Evolutionary conservation across 2,888 invertebrate species (phyloP).

Genomic region (Schizaphis graminum): DNA sequence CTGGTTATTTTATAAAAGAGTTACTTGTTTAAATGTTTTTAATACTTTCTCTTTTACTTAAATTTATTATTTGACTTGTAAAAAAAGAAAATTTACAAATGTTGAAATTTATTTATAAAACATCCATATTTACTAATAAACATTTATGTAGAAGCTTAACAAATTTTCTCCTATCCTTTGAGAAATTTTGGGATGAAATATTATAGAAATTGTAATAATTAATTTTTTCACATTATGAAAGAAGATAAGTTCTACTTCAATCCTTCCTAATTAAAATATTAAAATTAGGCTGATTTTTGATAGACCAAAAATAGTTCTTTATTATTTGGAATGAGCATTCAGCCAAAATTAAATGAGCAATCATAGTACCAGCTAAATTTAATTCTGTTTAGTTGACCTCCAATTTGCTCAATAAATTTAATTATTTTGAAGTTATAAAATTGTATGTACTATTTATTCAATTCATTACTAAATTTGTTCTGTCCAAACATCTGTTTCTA

Average conservation of each 20-base stretch:
- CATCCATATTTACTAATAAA: background rate
- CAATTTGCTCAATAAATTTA: conserved; percentile 44
- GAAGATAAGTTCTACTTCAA: background rate
- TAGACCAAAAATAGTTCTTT: conserved; percentile 52
- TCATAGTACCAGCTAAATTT: conserved; percentile 59
- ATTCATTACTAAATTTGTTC: background rate
- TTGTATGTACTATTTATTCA: background rate
- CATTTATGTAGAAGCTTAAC: background rate
- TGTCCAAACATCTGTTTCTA: background rate
- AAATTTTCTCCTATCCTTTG: background rate
- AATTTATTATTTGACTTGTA: background rate
- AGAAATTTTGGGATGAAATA: background rate
- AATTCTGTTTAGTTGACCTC: conserved; percentile 49
- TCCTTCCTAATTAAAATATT: background rate
- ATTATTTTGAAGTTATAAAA: background rate
- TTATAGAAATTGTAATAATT: background rate
- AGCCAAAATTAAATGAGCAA: conserved; percentile 56
- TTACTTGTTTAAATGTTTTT: background rate
- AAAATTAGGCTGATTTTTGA: conserved; percentile 48
- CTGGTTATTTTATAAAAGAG: background rate
- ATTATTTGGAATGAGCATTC: conserved; percentile 58
- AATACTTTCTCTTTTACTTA: background rate
- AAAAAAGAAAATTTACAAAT: no score
- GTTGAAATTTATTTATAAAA: background rate
- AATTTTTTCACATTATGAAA: background rate